A percentile compares a stretch with the other conserved stretches of the same genome.
These are phyloP conservation scores for Aphis craccivora DNA, from an alignment of 1,140 invertebrate species.

Conservation along the genomic window DNA sequence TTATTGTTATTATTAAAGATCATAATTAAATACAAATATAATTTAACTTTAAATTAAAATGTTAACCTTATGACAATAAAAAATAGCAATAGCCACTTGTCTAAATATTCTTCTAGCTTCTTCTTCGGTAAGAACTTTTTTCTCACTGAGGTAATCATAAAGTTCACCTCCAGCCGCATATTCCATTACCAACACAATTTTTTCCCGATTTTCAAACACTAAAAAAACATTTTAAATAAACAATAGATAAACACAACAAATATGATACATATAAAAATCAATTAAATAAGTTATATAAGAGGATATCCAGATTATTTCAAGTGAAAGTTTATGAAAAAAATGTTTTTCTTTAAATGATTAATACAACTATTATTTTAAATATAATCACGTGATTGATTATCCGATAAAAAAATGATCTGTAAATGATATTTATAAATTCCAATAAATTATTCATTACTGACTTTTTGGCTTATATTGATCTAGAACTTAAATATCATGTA, in stretches of 20 bases:
- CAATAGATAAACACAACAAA: neutral
- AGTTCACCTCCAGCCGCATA: conserved; percentile 98
- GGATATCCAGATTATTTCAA: neutral
- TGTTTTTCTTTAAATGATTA: neutral
- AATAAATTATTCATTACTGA: neutral
- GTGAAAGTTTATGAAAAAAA: neutral
- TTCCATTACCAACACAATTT: conserved; percentile 99
- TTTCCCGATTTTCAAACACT: conserved; percentile 99
- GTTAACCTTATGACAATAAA: conserved; percentile 94
- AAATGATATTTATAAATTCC: neutral
- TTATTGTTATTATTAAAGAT: conserved; percentile 8
- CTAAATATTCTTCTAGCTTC: conserved; percentile 96
- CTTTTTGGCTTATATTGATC: neutral
- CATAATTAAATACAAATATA: neutral
- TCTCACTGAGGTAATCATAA: conserved; percentile 96
- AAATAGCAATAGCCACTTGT: conserved; percentile 96
- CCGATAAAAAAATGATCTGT: neutral
- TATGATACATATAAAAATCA: neutral
- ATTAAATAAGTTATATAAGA: neutral
- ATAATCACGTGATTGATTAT: neutral
- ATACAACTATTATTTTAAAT: neutral
- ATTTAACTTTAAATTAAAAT: conserved; percentile 44
- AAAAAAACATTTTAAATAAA: conserved; percentile 62
- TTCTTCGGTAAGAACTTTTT: conserved; percentile 86
- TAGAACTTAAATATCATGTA: neutral